phyloP scores from a whole-genome alignment of 2,113 vertebrate genomes.

The Bubo blakistoni region DNA sequence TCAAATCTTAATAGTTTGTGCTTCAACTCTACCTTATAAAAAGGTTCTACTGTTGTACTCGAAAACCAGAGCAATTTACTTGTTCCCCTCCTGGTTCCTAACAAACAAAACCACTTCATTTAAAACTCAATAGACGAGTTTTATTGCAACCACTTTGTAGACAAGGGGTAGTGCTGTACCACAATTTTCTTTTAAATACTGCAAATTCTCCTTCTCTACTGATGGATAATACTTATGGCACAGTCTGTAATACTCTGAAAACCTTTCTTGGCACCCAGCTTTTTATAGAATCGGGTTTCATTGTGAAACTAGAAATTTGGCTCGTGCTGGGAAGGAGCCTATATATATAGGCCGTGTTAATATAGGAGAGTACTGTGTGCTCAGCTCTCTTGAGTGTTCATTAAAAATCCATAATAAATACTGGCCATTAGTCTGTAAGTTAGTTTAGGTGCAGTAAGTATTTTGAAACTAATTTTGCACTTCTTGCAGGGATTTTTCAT shows the following conservation, averaged over 20 bases:
- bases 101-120: background rate
- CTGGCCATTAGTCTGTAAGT: background rate
- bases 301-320: background rate
- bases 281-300: background rate
- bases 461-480: background rate
- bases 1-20: background rate
- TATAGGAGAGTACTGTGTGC: background rate
- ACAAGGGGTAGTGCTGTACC: background rate
- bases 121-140: background rate
- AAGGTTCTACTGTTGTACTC: background rate
- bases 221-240: background rate
- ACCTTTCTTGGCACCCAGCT: background rate
- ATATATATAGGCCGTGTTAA: background rate
- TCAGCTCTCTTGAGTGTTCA: background rate
- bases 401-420: background rate
- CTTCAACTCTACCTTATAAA: background rate
- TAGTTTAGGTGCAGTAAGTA: background rate
- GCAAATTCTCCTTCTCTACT: background rate
- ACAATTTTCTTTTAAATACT: background rate
- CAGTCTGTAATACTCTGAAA: background rate
- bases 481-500: background rate
- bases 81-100: background rate
- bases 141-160: background rate
- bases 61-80: slow-evolving; percentile 1
- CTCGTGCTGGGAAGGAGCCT: background rate